Base-by-base conservation (phyloP, 1,140 invertebrate species). In the Agraylea sexmaculata region DNA sequence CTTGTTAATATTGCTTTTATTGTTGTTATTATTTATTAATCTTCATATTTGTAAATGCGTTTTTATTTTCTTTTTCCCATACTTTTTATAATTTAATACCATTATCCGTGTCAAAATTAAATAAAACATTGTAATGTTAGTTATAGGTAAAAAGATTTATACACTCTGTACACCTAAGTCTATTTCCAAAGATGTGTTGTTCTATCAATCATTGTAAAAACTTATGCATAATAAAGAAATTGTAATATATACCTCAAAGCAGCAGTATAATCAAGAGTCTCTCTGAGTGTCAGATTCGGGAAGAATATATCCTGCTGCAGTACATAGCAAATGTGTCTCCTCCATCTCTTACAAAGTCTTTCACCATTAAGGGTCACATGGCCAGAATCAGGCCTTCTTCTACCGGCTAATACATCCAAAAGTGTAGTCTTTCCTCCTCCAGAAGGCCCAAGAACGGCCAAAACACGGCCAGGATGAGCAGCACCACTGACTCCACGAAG, bases 291-390 rank as follows among this genome's bases (percentile, higher is more conserved):
- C 42, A 89, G 68, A 55, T 82, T 80, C 5, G 83, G 73, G 55
- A 87, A 87, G 63, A 88, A 88, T 42, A 86, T 75, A 53, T 88
- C 85, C 54, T 88, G 78, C 55, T 89, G 85, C 27, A 87, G 69
- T 13, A 88, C 84, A 58, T 88, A 89, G 48, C 83, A 83, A 39
- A 89, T 84, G 51, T 75, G 75, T 40, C 83, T 63, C 40, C 79
- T 75, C 69, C 79, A 80, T 51, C 78, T 62, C 53, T 87, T 87
- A 44, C 74, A 79, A 17, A 89, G 57, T n/a, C 71, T 67, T 41
- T 81, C 75, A 5, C 80, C 74, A 57, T 86, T 86, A 12, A 87
- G 60, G 51, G 75, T 75, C 48, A 89, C 80, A 45, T 70, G 68
- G 27, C 86, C 85, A 32, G 71, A 68, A 48, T 78, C 71, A 11